Evolutionary conservation across 2,113 vertebrate species (phyloP), one percentile per base, ranked within the genome.

Genomic region (Theristicus caerulescens): DNA sequence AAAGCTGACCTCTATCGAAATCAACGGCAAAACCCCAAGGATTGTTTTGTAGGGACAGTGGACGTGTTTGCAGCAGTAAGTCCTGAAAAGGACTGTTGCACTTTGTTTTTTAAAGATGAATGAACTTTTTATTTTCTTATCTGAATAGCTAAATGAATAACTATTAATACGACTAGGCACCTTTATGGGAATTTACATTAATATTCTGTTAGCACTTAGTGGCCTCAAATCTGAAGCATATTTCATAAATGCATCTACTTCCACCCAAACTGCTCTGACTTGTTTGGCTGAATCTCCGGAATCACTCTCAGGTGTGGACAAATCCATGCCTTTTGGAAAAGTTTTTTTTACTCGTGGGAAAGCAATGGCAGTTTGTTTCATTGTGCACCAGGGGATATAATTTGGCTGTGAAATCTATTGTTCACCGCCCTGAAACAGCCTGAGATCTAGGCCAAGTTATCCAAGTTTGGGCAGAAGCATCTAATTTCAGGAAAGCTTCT

Each of bases 401-500:
- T 64, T 49, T 84, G 24, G 21, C 69, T 67, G 13, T 58, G 44
- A 84, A 74, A 71, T 76, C 2, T 6, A 2, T 55, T 42, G 10
- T 38, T 94, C 57, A 32, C 44, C 5, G 1, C 31, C 76, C 65
- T 42, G 62, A 77, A 91, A 52, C 36, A 66, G 62, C 65, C 38
- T 40, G 81, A 84, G 52, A 31, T 47, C n/a, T n/a, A 13, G 38
- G 38, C 19, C 47, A 34, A 46, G 67, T 66, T 83, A 59, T 24
- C 69, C 51, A 67, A 16, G 58, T 52, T 47, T 79, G 92, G 47
- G 36, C 59, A 92, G 72, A 86, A 83, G 27, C 32, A 81, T 36
- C 46, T 78, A 14, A 90, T 86, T 95, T 92, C 80, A 86, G 59
- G n/a, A 93, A 93, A 82, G 34, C 34, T 21, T 93, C 72, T 55